These are phyloP conservation scores for Theodoxus fluviatilis DNA, from an alignment of 2,888 invertebrate species.

Conservation along the genomic window DNA sequence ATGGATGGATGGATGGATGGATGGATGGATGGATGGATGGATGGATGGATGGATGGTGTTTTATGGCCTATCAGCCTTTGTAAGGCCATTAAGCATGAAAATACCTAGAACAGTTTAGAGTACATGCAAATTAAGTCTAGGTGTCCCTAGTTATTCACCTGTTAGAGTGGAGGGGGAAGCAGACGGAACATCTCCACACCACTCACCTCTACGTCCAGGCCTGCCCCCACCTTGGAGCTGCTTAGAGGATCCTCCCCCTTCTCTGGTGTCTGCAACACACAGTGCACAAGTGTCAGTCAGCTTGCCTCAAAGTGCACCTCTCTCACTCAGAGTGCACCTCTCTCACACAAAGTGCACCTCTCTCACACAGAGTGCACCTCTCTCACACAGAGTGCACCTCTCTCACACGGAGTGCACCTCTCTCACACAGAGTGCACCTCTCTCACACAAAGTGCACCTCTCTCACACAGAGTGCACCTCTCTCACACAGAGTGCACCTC, in stretches of 20 bases:
- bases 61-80: not conserved
- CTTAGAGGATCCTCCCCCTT: conserved; percentile 31
- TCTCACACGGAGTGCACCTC: no score
- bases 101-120: not conserved
- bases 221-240: conserved; percentile 58
- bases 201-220: conserved; percentile 56
- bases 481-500: no score
- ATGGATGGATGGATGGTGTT: no score
- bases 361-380: no score
- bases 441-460: no score
- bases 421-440: no score
- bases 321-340: not conserved
- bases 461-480: no score
- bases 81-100: not conserved
- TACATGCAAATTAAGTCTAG: not conserved
- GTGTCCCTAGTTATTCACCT: not conserved
- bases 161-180: not conserved
- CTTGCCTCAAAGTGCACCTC: conserved; percentile 1
- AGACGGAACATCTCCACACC: not conserved
- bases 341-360: not conserved
- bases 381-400: no score
- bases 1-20: no score
- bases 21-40: no score
- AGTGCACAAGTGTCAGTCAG: no score
- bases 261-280: no score